phyloP scores from a whole-genome alignment of 2,888 invertebrate species.

The Patella caerulea region DNA sequence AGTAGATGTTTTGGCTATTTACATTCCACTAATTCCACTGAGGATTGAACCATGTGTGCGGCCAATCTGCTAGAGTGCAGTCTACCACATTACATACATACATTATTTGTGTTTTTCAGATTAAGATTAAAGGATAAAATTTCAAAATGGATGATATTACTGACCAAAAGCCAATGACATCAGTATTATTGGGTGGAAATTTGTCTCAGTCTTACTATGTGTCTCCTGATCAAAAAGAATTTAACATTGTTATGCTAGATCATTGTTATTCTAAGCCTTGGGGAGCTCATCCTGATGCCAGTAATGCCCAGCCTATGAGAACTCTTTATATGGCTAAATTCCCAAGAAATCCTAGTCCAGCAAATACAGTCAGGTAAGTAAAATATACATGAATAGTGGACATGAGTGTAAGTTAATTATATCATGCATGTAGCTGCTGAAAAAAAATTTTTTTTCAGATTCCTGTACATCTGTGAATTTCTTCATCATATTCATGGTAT shows the following conservation, averaged over 20 bases:
- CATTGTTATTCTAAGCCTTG: constrained; percentile 83
- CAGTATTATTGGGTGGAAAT: too few species aligned
- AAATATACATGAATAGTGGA: too few species aligned
- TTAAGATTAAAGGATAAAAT: too few species aligned
- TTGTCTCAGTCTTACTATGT: constrained; percentile 12
- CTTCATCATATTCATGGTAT: background rate
- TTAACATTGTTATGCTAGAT: constrained; percentile 73
- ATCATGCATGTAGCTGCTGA: background rate
- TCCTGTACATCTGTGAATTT: background rate
- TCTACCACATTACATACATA: too few species aligned
- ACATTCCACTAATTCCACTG: too few species aligned
- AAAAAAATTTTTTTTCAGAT: background rate
- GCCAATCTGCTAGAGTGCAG: too few species aligned
- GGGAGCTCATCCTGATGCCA: constrained; percentile 79
- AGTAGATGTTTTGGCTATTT: too few species aligned
- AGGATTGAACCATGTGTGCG: too few species aligned
- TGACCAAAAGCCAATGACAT: too few species aligned
- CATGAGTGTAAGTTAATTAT: background rate
- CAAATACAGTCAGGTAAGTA: constrained; percentile 22
- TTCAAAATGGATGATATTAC: too few species aligned
- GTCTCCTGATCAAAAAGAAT: constrained; percentile 27
- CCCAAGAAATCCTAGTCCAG: constrained; percentile 34
- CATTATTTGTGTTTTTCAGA: too few species aligned
- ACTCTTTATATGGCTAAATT: constrained; percentile 70
- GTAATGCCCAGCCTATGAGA: constrained; percentile 76